Percentiles rank a stretch among this genome's conserved stretches.
Conservation (phyloP, 2,888 invertebrate genomes). For the Stictocephala bisonia region DNA sequence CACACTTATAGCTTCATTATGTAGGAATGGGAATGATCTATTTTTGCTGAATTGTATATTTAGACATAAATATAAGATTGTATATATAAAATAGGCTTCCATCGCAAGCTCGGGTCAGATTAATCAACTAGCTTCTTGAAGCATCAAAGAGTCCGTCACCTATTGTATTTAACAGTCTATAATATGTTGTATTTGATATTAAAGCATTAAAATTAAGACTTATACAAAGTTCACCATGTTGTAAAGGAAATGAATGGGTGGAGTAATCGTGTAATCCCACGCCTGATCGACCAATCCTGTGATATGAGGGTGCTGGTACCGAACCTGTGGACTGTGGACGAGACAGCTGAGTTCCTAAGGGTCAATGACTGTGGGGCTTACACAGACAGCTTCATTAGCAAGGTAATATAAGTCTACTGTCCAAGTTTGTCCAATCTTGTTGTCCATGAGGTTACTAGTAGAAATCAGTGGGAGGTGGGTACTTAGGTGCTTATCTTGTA, state of each 20-base stretch:
- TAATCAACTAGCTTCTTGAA: too few species aligned
- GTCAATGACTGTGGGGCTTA: constrained; percentile 82
- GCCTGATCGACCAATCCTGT: constrained; percentile 65
- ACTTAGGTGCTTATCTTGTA: too few species aligned
- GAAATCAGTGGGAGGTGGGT: too few species aligned
- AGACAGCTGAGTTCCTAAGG: constrained; percentile 90
- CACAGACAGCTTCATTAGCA: constrained; percentile 70
- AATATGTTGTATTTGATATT: background rate
- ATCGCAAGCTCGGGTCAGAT: too few species aligned
- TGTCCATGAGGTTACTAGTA: too few species aligned
- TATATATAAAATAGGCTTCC: too few species aligned
- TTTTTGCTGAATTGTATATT: too few species aligned
- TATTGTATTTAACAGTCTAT: background rate
- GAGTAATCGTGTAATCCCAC: constrained; percentile 62
- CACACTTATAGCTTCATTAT: too few species aligned
- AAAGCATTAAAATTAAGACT: background rate
- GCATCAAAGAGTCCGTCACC: too few species aligned
- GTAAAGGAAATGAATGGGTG: constrained; percentile 24
- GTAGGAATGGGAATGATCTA: too few species aligned
- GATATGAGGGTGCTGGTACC: constrained; percentile 54
- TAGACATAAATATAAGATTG: too few species aligned
- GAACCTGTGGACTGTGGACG: constrained; percentile 81
- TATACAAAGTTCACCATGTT: background rate
- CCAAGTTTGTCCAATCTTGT: too few species aligned
- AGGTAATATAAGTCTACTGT: constrained; percentile 63